A percentile compares a stretch with the other conserved stretches of the same genome.
These are phyloP conservation scores for Rhinophrynus dorsalis DNA, from an alignment of 2,797 vertebrate genomes.

Conservation along the genomic window DNA sequence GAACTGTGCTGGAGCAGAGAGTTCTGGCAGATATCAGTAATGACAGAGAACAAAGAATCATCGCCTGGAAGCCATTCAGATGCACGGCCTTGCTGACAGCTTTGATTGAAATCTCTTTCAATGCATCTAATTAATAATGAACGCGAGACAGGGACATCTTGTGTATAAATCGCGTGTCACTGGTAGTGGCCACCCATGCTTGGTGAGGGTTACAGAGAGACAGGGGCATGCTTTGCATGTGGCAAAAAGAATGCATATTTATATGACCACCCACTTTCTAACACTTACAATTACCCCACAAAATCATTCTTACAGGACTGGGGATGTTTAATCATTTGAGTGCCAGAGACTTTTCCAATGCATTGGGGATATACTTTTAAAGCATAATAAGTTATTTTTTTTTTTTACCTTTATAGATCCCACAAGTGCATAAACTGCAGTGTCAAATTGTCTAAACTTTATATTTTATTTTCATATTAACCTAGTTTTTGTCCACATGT, in stretches of 20 bases:
- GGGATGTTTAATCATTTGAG: too few relatives aligned
- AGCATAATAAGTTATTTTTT: too few relatives aligned
- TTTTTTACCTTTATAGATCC: too few relatives aligned
- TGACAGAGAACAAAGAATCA: slow-evolving; percentile 44
- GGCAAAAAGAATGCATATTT: slow-evolving; percentile 5
- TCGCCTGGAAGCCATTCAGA: slow-evolving; percentile 37
- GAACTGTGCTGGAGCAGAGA: slow-evolving; percentile 16
- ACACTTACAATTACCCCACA: background rate
- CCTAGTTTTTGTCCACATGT: too few relatives aligned
- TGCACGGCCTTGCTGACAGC: slow-evolving; percentile 14
- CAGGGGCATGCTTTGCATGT: background rate
- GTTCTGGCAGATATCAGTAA: slow-evolving; percentile 40
- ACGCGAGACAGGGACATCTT: slow-evolving; percentile 24
- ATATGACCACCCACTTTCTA: background rate
- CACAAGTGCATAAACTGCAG: too few relatives aligned
- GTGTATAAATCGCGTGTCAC: slow-evolving; percentile 20
- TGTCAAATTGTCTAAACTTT: too few relatives aligned
- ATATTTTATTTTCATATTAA: too few relatives aligned
- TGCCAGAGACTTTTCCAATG: too few relatives aligned
- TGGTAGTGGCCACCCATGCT: background rate
- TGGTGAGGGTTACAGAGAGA: slow-evolving; percentile 18
- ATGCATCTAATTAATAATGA: slow-evolving; percentile 20
- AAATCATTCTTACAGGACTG: too few relatives aligned
- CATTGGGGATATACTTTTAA: too few relatives aligned
- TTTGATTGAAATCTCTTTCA: slow-evolving; percentile 10